Base-by-base conservation (phyloP, 2,888 invertebrate species). In the Calliphora vomitoria region DNA sequence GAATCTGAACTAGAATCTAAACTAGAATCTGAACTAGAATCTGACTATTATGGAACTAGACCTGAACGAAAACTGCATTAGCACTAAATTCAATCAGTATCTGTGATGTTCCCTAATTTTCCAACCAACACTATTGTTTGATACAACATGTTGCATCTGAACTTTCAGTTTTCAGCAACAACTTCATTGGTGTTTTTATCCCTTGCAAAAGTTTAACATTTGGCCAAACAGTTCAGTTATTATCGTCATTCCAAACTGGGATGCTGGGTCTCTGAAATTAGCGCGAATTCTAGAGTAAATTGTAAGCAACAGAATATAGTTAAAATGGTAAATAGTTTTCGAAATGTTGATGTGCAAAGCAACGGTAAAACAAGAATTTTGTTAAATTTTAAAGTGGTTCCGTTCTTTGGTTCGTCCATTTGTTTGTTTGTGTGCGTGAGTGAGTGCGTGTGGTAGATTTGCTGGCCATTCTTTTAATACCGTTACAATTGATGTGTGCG, bases 141-240 rank as follows among this genome's bases (percentile, higher is more conserved):
- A 82, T 82, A 66, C 35, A 74, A 82, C 82, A 74, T 47, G 82
- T 82, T 82, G 50, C 44, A 31, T 10, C 4, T 1, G 0, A 35
- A 31, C 25, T 31, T 25, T 35, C 3, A 25, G 58, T 44, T 41
- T n/a, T 3, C 15, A 68, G 15, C 69, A 80, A 66, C 64, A 72
- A 82, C 64, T 75, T 47, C 55, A 35, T 75, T 74, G 20, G 35
- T n/a, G 5, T 38, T 68, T 58, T 58, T 20, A 13, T 25, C 47
- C 15, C 58, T 50, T 55, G 20, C 38, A 72, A 60, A n/a, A 13
- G 13, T 66, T 75, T 25, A 69, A 18, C 31, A 75, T 69, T 31
- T 76, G 18, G 18, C 38, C 76, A 41, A 82, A 76, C 18, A 44
- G 15, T 62, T 83, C 35, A 85, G 85, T 85, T 62, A 47, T 64